phyloP scores from a whole-genome alignment of 2,113 vertebrate species.

The Gnathonemus echidnorhynchus region DNA sequence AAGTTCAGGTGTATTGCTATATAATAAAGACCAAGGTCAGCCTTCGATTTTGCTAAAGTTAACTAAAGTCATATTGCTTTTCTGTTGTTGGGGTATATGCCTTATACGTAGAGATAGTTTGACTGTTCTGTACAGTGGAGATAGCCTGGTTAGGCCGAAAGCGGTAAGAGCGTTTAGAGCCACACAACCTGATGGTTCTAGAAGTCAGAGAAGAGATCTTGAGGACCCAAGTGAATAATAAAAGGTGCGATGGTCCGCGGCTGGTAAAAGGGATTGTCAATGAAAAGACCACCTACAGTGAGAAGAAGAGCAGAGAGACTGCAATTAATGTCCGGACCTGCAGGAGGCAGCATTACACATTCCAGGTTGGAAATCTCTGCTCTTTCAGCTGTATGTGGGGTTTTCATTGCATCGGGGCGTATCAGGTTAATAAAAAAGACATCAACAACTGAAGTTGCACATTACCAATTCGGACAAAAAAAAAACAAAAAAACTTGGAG shows the following conservation, averaged over 20 bases:
- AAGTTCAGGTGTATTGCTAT: conserved; percentile 68
- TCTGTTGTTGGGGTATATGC: conserved; percentile 24
- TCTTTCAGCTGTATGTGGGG: conserved; percentile 83
- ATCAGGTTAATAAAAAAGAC: conserved; percentile 59
- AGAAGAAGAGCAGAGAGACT: conserved; percentile 80
- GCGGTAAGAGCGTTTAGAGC: conserved; percentile 59
- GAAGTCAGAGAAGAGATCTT: conserved; percentile 99
- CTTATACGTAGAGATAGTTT: conserved; percentile 32
- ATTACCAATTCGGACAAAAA: conserved; percentile 66
- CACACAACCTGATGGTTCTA: conserved; percentile 84
- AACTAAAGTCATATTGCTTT: conserved; percentile 29
- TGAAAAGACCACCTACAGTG: conserved; percentile 97
- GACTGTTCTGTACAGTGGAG: conserved; percentile 38
- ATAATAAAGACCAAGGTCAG: conserved; percentile 49
- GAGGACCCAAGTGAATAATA: conserved; percentile 98
- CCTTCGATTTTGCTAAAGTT: conserved; percentile 41
- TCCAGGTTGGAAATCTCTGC: conserved; percentile 77
- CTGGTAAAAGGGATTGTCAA: conserved; percentile 99
- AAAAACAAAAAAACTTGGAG: conserved; percentile 50
- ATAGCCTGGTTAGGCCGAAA: conserved; percentile 38
- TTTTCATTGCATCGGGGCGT: conserved; percentile 78
- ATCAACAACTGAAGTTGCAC: conserved; percentile 69
- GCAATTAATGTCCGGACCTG: conserved; percentile 64
- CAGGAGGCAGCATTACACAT: conserved; percentile 58
- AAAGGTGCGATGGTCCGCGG: conserved; percentile 94